These are phyloP conservation scores for Heliconius sara DNA, from an alignment of 2,888 invertebrate genomes.

Conservation along the genomic window DNA sequence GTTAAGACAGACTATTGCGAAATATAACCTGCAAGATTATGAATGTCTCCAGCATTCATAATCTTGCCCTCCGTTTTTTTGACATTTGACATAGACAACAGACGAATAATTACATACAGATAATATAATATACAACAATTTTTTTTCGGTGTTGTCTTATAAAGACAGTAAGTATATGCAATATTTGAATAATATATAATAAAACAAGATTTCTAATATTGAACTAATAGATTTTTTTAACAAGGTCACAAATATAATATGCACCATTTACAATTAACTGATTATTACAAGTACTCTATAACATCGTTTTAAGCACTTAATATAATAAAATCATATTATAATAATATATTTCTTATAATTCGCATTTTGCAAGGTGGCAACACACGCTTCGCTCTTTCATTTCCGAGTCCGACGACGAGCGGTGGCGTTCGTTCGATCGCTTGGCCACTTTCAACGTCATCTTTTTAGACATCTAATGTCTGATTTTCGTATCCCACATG, in stretches of 20 bases:
- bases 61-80: neutral
- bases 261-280: neutral
- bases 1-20: constrained; percentile 41
- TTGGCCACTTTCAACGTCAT: constrained; percentile 81
- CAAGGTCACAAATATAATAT: neutral
- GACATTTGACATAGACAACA: neutral
- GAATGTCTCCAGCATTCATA: neutral
- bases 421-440: constrained; percentile 76
- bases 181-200: no score
- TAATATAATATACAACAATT: no score
- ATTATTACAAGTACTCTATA: neutral
- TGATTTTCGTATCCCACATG: constrained; percentile 80
- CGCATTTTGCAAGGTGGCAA: constrained; percentile 41
- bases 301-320: neutral
- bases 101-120: neutral
- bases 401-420: constrained; percentile 67
- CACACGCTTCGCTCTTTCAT: constrained; percentile 62
- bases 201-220: no score
- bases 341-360: neutral
- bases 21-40: constrained; percentile 42
- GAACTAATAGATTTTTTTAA: neutral
- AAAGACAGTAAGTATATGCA: no score
- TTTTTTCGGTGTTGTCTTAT: no score
- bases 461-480: constrained; percentile 77
- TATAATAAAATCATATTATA: neutral